Percentiles rank a stretch among this genome's conserved stretches.
Conservation (phyloP, 2,113 vertebrate genomes). For the Kryptolebias marmoratus region DNA sequence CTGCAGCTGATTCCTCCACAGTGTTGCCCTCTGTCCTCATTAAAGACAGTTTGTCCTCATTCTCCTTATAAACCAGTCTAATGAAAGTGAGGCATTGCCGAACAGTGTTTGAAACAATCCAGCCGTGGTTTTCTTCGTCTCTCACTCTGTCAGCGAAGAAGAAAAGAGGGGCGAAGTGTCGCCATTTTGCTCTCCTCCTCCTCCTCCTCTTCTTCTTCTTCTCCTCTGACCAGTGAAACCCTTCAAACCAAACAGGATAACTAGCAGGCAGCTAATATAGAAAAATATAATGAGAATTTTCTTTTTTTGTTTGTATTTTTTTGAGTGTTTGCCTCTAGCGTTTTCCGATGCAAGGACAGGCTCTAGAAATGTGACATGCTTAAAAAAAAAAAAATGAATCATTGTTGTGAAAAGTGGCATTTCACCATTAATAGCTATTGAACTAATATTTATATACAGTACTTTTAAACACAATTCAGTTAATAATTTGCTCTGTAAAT, state of each 20-base stretch:
- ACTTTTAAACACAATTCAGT: slow-evolving; percentile 65
- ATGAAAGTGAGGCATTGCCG: slow-evolving; percentile 26
- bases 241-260: slow-evolving; percentile 47
- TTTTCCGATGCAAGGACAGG: slow-evolving; percentile 82
- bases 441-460: slow-evolving; percentile 78
- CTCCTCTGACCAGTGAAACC: slow-evolving; percentile 22
- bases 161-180: slow-evolving; percentile 10
- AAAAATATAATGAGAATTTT: slow-evolving; percentile 72
- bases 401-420: slow-evolving; percentile 90
- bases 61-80: slow-evolving; percentile 28
- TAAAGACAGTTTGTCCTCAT: slow-evolving; percentile 27
- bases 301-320: slow-evolving; percentile 46
- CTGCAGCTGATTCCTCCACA: slow-evolving; percentile 13
- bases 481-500: slow-evolving; percentile 58
- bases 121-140: slow-evolving; percentile 23
- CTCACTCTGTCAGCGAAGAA: slow-evolving; percentile 30
- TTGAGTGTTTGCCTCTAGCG: slow-evolving; percentile 49
- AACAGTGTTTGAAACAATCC: slow-evolving; percentile 37
- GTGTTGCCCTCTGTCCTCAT: slow-evolving; percentile 3
- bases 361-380: slow-evolving; percentile 94
- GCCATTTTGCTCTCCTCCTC: not conserved
- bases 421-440: slow-evolving; percentile 87
- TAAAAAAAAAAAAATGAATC: slow-evolving; percentile 89
- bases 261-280: slow-evolving; percentile 67
- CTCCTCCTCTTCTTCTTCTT: slow-evolving; percentile 10